Base-by-base conservation (phyloP, 1,140 invertebrate species). In the Drosophila athabasca region DNA sequence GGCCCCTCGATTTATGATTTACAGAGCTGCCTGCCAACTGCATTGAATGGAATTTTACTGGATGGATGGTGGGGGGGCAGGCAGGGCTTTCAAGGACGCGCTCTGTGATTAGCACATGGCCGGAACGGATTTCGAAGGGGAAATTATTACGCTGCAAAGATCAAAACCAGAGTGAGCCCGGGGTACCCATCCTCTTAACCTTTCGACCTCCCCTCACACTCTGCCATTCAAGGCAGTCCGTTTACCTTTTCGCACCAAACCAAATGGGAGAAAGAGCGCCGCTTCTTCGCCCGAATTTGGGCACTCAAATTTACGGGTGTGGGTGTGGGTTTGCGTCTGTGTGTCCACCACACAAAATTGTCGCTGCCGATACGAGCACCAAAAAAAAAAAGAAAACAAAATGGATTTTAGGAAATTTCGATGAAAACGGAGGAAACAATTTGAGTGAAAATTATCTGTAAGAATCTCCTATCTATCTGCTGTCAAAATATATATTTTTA, bases 1-100 rank as follows among this genome's bases (percentile, higher is more conserved):
- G 70, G 72, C 43, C n/a, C 46, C 67, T 73, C 83, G 69, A 83
- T 87, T 79, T 79, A 76, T 65, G 83, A 76, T 79, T 87, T 88
- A 88, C 83, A 76, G 70, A 61, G 64, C 54, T 39, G 35, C 15
- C n/a, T 26, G 26, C 59, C 48, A 22, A 24, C 52, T 39, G 31
- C 29, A 15, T 17, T 13, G 11, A 8, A 9, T 39, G 35, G 26
- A 29, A 45, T 13, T 3, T 26, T 19, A 7, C 4, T 22, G 4
- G 7, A 5, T 0, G 0, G 24, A 5, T 5, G 24, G n/a, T 19
- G 19, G 26, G 3, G 13, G n/a, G n/a, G 6, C 15, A 19, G 17
- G 17, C 17, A 31, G 17, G 51, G 41, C 44, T 58, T 31, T 44
- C 15, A 41, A 62, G 49, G 29, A 61, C 35, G 48, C 17, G 19